phyloP scores from a whole-genome alignment of 2,888 invertebrate species.

The Ornithoptera priamus region DNA sequence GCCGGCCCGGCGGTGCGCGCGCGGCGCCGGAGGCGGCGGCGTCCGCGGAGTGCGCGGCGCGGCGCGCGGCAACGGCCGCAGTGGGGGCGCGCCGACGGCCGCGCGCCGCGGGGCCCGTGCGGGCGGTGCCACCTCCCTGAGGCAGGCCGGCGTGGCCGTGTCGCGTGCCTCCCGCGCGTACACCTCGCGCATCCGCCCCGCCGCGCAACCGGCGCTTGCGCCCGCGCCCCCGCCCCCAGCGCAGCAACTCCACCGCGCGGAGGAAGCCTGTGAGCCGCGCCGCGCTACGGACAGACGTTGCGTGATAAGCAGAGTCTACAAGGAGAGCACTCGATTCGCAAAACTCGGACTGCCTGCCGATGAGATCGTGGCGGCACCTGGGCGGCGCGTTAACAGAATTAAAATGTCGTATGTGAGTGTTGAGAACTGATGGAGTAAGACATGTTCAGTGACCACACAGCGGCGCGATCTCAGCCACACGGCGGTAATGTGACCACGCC shows the following conservation, averaged over 20 bases:
- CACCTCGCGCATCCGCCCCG: constrained; percentile 79
- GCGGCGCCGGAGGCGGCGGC: constrained; percentile 38
- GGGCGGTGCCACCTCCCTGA: constrained; percentile 53
- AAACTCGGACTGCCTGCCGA: not conserved
- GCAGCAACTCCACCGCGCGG: constrained; percentile 45
- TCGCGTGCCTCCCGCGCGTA: constrained; percentile 73
- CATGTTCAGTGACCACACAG: not conserved
- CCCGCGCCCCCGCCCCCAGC: constrained; percentile 33
- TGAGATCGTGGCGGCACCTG: no score
- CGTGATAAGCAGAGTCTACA: constrained; percentile 3
- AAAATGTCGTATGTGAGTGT: not conserved
- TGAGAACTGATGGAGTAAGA: constrained; percentile 5
- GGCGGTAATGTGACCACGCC: no score
- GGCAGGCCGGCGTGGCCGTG: constrained; percentile 73
- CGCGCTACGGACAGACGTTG: constrained; percentile 40
- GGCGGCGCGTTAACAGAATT: not conserved
- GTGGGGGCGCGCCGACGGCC: constrained; percentile 51
- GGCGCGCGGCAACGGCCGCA: constrained; percentile 44
- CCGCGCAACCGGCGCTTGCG: constrained; percentile 36
- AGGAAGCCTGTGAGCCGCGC: constrained; percentile 42
- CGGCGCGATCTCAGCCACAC: not conserved
- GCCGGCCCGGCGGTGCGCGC: constrained; percentile 17
- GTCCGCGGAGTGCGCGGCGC: constrained; percentile 40
- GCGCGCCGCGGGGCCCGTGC: constrained; percentile 32
- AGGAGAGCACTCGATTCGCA: constrained; percentile 3